Conservation (phyloP, 2,888 invertebrate genomes). For the Mimas tiliae region DNA sequence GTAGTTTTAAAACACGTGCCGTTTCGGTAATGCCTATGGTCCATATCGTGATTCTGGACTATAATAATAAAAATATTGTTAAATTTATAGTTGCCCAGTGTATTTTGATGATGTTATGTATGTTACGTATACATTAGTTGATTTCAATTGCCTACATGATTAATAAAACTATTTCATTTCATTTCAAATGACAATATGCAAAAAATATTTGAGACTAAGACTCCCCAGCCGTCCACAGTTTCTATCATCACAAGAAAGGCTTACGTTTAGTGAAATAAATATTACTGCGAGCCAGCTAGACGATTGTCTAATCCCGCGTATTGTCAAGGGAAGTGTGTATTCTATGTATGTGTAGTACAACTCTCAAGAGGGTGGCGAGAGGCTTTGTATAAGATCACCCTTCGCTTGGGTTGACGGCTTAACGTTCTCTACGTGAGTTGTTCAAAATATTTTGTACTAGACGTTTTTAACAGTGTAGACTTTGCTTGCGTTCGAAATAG, state of each 20-base stretch:
- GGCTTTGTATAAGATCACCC: conserved; percentile 19
- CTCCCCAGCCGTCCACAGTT: no score
- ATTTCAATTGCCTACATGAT: no score
- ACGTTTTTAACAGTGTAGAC: background rate
- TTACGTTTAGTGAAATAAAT: conserved; percentile 10
- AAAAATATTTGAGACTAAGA: no score
- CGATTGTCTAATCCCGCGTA: background rate
- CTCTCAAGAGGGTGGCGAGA: background rate
- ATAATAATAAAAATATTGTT: no score
- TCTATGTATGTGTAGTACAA: background rate
- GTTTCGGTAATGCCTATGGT: no score
- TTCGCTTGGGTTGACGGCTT: conserved; percentile 11
- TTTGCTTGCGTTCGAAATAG: background rate
- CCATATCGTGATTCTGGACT: no score
- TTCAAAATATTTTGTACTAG: conserved; percentile 5
- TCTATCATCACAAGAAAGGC: background rate
- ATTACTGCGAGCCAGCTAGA: conserved; percentile 8
- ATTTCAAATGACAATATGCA: no score
- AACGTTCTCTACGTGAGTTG: background rate
- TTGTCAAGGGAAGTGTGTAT: conserved; percentile 2
- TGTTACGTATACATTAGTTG: no score
- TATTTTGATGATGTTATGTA: no score
- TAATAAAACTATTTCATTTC: no score
- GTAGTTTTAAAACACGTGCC: no score
- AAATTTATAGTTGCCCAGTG: no score